phyloP scores from a whole-genome alignment of 2,113 vertebrate species.

The human region GRCh38 chr3:175279001-175279500 shows the following conservation, averaged over 20 bases:
- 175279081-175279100: background rate
- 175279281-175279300: constrained; percentile 36
- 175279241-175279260: background rate
- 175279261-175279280: constrained; percentile 34
- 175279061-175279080: background rate
- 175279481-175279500: background rate
- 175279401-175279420: constrained; percentile 63
- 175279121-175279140: background rate
- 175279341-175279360: constrained; percentile 36
- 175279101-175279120: background rate
- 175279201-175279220: constrained; percentile 34
- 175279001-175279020: background rate
- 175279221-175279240: constrained; percentile 26
- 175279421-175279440: constrained; percentile 59
- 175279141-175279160: background rate
- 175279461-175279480: constrained; percentile 69
- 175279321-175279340: background rate
- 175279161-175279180: constrained; percentile 15
- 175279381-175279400: constrained; percentile 12
- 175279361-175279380: constrained; percentile 32
- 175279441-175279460: constrained; percentile 67
- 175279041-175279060: background rate
- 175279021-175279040: background rate
- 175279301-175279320: background rate
- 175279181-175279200: background rate